These are phyloP conservation scores for Zonotrichia albicollis DNA, from an alignment of 2,797 vertebrate species.

Conservation along the genomic window DNA sequence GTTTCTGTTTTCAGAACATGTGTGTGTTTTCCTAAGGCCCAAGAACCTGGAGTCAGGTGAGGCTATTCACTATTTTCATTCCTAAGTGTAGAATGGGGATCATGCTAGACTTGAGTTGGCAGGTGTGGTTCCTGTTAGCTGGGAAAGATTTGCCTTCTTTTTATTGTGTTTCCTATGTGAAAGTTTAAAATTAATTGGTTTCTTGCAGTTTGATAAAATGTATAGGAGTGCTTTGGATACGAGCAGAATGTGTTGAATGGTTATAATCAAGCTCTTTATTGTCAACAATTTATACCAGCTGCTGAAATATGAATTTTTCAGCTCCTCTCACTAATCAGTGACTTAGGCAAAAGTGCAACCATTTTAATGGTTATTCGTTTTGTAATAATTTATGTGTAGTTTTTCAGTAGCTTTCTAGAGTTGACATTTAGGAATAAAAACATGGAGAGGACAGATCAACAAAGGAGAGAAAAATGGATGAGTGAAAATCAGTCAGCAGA, in stretches of 20 bases:
- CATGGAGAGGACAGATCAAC: not conserved
- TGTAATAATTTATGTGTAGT: not conserved
- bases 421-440: not conserved
- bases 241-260: not conserved
- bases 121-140: not conserved
- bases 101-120: not conserved
- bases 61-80: not conserved
- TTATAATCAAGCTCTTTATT: not conserved
- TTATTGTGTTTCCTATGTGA: not conserved
- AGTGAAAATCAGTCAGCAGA: not conserved
- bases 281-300: not conserved
- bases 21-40: not conserved
- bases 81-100: not conserved
- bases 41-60: not conserved
- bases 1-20: not conserved
- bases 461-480: not conserved
- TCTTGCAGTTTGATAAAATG: not conserved
- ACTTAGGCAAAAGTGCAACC: not conserved
- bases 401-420: not conserved
- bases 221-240: not conserved
- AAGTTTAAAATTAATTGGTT: not conserved
- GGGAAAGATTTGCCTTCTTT: not conserved
- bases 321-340: not conserved
- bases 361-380: not conserved
- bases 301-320: not conserved